A percentile compares a stretch with the other conserved stretches of the same genome.
These are phyloP conservation scores for Rhynchonema sp. DNA, from an alignment of 2,888 invertebrate species.

Conservation along the genomic window DNA sequence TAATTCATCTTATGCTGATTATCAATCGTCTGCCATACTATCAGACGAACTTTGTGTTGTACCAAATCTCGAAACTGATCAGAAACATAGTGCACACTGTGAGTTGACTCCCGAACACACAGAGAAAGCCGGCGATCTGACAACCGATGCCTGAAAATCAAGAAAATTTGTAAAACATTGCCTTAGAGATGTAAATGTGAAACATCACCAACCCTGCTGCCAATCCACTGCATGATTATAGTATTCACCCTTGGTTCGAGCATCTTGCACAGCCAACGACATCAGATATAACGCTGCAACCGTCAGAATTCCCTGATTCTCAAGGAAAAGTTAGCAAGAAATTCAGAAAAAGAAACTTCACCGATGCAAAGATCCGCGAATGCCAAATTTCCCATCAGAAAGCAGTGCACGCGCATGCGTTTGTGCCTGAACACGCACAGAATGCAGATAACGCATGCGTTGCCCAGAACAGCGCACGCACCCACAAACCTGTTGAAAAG, in stretches of 20 bases:
- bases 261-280: slow-evolving; percentile 80
- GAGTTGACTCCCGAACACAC: slow-evolving; percentile 69
- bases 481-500: background rate
- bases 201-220: slow-evolving; percentile 50
- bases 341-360: background rate
- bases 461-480: slow-evolving; percentile 76
- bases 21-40: background rate
- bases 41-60: slow-evolving; percentile 16
- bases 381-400: slow-evolving; percentile 85
- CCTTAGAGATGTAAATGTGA: background rate
- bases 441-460: slow-evolving; percentile 40
- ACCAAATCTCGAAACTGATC: slow-evolving; percentile 38
- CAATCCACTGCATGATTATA: slow-evolving; percentile 86
- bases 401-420: slow-evolving; percentile 73
- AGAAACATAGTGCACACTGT: slow-evolving; percentile 88
- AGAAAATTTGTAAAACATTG: background rate
- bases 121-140: slow-evolving; percentile 78
- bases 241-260: slow-evolving; percentile 82
- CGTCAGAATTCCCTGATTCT: slow-evolving; percentile 5
- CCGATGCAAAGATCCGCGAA: slow-evolving; percentile 96
- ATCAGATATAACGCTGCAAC: slow-evolving; percentile 52
- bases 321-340: background rate
- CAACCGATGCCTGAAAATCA: slow-evolving; percentile 84
- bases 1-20: too few relatives aligned
- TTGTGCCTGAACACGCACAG: slow-evolving; percentile 32